phyloP scores from a whole-genome alignment of 2,113 vertebrate species.

The Pelecanus crispus region DNA sequence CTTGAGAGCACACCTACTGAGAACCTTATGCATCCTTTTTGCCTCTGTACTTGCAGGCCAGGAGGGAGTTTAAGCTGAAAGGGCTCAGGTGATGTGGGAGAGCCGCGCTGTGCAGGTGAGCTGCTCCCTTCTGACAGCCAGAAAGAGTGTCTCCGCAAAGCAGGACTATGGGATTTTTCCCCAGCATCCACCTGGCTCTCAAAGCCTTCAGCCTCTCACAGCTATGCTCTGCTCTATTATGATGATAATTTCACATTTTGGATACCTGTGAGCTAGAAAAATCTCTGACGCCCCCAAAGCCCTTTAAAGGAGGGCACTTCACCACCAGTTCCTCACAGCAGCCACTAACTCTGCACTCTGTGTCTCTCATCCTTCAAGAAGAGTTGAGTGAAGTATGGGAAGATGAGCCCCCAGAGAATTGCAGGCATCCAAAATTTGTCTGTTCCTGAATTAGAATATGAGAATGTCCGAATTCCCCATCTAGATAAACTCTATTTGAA shows the following conservation, averaged over 20 bases:
- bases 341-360: accelerated
- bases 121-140: neutral
- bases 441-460: neutral
- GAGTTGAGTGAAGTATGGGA: neutral
- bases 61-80: neutral
- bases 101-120: neutral
- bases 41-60: neutral
- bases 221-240: neutral
- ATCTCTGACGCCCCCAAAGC: neutral
- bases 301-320: neutral
- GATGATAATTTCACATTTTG: neutral
- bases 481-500: neutral
- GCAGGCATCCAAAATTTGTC: neutral
- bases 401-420: neutral
- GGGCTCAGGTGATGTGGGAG: neutral
- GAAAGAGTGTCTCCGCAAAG: neutral
- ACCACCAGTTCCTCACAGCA: neutral
- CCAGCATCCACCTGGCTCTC: neutral
- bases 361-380: neutral
- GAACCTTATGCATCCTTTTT: neutral
- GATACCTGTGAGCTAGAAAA: neutral
- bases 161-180: neutral
- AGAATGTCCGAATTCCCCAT: neutral
- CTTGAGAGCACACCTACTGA: neutral
- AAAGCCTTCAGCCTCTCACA: neutral